Base-by-base conservation (phyloP, 92 coral and sea anemone genomes). In the Zoanthus sociatus region DNA sequence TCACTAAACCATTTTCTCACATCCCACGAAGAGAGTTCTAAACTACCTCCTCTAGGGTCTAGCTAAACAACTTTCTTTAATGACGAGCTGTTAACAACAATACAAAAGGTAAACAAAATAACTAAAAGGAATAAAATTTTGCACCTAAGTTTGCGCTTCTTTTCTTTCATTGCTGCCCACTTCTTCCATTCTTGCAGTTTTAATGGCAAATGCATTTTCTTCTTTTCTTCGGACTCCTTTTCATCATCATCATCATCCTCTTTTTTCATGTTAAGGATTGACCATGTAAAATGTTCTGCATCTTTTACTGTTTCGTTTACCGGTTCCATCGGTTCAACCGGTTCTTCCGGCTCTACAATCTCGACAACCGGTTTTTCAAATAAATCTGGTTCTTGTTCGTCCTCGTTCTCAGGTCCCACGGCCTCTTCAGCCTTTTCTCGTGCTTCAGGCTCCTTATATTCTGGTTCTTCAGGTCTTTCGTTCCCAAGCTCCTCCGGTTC, bases 81-180 rank as follows among this genome's bases (percentile, higher is more conserved):
- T 32, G 17, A 46, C 14, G 32, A 48, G 21, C 26, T 16, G 64
- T 7, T 9, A n/a, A 37, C 21, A 44, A 1, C 26, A 48, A 50
- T 44, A 76, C 33, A 73, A 5, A 47, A 6, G 42, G 17, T 21
- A 46, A 76, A 17, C 50, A 50, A 7, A 47, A 15, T 4, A 18
- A 9, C 6, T 15, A 15, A 46, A 77, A 20, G 17, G 17, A 58
- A 60, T 2, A 2, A 3, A 12, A n/a, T 16, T 81, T 20, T 14
- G 26, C 6, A 81, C 85, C 85, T 63, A 63, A 81, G 56, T 18
- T 31, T 45, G 47, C 20, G 60, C 84, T 37, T 81, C 85, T 63
- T 20, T 47, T 81, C 58, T 45, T 81, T 61, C 44, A 10, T 79
- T 12, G 45, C 74, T 81, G 42, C 61, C 85, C 74, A 81, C 85